Base-by-base conservation (phyloP, 2,797 vertebrate species). In the Sebastes trivittatus region DNA sequence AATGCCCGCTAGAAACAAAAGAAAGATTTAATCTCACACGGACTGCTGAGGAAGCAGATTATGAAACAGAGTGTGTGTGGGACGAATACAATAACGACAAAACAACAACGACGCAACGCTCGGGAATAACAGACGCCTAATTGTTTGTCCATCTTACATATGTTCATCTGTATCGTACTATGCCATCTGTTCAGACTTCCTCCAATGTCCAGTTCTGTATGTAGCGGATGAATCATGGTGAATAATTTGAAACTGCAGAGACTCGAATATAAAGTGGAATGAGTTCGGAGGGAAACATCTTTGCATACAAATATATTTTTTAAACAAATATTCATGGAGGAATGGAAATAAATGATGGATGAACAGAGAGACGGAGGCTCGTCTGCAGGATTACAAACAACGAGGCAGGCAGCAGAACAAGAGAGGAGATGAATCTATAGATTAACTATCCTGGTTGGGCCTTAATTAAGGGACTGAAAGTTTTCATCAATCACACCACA, bases 21-120 rank as follows among this genome's bases (percentile, higher is more conserved):
- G 36, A 75, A 22, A 42, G 13, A 80, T 80, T 73, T 69, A 73
- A 80, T 89, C 72, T 63, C 70, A 22, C 56, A 11, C 32, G 59
- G 52, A 49, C 66, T 72, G 68, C 58, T 58, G 64, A 82, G n/a
- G 34, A 67, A 59, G 46, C 72, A 36, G 32, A 72, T 66, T 63
- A 32, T 62, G 64, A 79, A 77, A 56, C 11, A 56, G 62, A 20
- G 14, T 49, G 18, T 58, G 29, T 18, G 55, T 18, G n/a, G 20
- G 71, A 64, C 42, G 63, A 71, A 49, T 25, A 2, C 22, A 64
- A 7, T 23, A 23, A 77, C 69, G 58, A 71, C 62, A 72, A 72
- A 72, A 42, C 46, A 72, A 22, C 25, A 80, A 20, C 69, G 62
- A 34, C 6, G 29, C n/a, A 66, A 16, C 60, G 23, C 34, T 70